Evolutionary conservation across 2,888 invertebrate genomes (phyloP), one percentile per base, ranked within the genome.

Genomic region (Leptinotarsa rubiginosa): DNA sequence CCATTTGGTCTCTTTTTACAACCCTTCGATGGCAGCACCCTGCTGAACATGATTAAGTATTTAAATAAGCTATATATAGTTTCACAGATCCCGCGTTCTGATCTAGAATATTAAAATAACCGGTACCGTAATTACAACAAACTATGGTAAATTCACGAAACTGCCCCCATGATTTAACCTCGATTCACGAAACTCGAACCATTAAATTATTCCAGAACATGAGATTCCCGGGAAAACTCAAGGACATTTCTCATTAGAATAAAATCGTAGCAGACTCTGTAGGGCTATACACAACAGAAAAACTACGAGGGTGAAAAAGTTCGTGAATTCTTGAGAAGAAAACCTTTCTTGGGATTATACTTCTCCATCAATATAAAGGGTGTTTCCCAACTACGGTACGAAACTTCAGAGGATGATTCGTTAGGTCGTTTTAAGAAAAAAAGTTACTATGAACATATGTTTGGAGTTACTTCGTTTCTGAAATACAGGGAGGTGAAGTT

Each of bases 1-100:
- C 71, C 74, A 69, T 70, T 78, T 72, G n/a, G 41, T 62, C 18
- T 62, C 62, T 56, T 65, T 72, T 71, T 47, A 47, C 62, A 59
- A 50, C 70, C 74, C 70, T 73, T 76, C 76, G 72, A 73, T 67
- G 66, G 31, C 31, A 67, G 20, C 56, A 22, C 56, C 56, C 56
- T 22, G 22, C 22, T 49, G 25, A 49, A 50, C 66, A 18, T 65
- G 62, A 65, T 47, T 62, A 65, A 54, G 41, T 31, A 31, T 72
- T 72, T 52, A 20, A 72, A 54, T 65, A 31, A 54, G 52, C 65
- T 71, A 65, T 71, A 41, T 41, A 41, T 56, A 65, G 54, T 52
- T 72, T 71, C 16, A 65, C 22, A 47, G 25, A 31, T 62, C 65
- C 62, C 70, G 52, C 20, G 25, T 70, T 50, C n/a, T 50, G 16